A percentile compares a stretch with the other conserved stretches of the same genome.
phyloP scores from a whole-genome alignment of 2,888 invertebrate species.

The Diplazon laetatorius region DNA sequence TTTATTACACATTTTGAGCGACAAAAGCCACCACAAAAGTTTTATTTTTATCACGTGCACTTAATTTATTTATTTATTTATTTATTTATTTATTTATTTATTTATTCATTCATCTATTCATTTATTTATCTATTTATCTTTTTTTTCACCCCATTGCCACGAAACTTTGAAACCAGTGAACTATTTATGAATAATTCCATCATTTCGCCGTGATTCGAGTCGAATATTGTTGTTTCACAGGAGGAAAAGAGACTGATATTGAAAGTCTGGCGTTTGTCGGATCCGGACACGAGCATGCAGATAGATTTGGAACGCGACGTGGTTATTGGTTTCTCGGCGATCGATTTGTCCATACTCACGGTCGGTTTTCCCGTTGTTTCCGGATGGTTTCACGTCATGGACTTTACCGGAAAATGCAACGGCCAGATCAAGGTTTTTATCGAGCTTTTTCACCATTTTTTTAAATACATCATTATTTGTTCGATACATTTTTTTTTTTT shows the following conservation, averaged over 20 bases:
- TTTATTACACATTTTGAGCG: too few relatives aligned
- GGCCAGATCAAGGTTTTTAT: conserved; percentile 85
- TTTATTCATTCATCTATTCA: too few relatives aligned
- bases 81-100: too few relatives aligned
- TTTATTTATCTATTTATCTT: too few relatives aligned
- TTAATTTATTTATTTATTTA: too few relatives aligned
- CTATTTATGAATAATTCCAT: too few relatives aligned
- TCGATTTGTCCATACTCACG: conserved; percentile 84
- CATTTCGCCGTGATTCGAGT: background rate
- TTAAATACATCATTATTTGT: background rate
- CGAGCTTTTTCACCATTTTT: background rate
- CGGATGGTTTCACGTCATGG: conserved; percentile 87
- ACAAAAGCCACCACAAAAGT: too few relatives aligned
- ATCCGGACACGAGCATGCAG: conserved; percentile 80
- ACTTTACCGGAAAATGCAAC: conserved; percentile 84
- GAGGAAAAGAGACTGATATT: conserved; percentile 85
- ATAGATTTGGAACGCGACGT: conserved; percentile 85
- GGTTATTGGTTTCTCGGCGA: conserved; percentile 85
- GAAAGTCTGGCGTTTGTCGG: conserved; percentile 85
- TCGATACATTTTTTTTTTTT: conserved; percentile 19
- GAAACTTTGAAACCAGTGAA: too few relatives aligned
- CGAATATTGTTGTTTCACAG: conserved; percentile 80
- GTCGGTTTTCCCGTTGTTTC: conserved; percentile 84
- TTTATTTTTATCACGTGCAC: too few relatives aligned
- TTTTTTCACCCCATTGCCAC: too few relatives aligned